These are phyloP conservation scores for Myodes glareolus DNA, from an alignment of 2,113 vertebrate genomes.

Conservation along the genomic window DNA sequence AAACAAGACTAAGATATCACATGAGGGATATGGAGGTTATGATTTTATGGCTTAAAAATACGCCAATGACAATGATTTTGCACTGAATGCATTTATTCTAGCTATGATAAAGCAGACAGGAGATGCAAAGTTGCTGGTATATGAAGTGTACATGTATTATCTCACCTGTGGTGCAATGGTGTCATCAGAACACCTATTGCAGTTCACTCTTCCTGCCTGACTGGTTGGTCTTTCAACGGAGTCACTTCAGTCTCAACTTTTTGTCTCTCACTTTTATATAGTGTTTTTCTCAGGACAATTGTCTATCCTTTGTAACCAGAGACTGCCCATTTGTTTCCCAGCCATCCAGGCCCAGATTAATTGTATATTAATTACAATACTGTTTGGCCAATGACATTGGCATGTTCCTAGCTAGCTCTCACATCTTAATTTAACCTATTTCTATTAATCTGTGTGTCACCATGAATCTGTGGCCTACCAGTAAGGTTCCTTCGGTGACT, in stretches of 20 bases:
- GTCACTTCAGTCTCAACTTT: not conserved
- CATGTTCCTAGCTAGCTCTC: no score
- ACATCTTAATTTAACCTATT: no score
- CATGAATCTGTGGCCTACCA: no score
- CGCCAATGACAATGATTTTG: not conserved
- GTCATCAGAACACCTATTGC: not conserved
- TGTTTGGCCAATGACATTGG: no score
- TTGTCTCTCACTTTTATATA: not conserved
- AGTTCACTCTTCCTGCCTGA: not conserved
- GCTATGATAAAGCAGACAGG: not conserved
- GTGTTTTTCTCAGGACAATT: not conserved
- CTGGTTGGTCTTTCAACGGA: not conserved
- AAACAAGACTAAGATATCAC: not conserved
- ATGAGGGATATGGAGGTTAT: not conserved
- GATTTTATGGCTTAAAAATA: not conserved
- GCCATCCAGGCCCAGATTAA: no score
- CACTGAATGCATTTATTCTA: not conserved
- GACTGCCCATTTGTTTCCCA: no score
- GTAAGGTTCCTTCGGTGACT: no score
- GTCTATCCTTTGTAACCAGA: no score
- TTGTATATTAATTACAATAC: no score
- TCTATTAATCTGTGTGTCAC: no score
- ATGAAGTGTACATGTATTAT: rapidly evolving
- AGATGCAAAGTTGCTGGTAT: not conserved
- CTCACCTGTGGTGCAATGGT: not conserved